Base-by-base conservation (phyloP, 1,140 invertebrate species). In the Macrosteles quadrilineatus region DNA sequence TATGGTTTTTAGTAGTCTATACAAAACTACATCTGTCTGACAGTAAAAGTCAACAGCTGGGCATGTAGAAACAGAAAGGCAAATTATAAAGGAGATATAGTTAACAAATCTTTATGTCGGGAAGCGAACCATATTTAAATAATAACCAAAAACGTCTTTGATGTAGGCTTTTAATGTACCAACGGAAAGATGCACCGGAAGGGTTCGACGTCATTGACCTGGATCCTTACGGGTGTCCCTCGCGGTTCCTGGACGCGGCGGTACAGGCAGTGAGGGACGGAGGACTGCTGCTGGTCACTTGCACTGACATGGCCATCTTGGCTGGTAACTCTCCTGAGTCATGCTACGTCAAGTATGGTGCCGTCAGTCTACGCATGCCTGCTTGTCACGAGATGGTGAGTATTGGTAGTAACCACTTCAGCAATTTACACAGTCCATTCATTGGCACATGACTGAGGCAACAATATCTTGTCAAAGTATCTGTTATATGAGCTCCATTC, bases 171-270 rank as follows among this genome's bases (percentile, higher is more conserved):
- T 74, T 95, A 0, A 96, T 97, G 93, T 92, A 97, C 75, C 82
- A 89, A 73, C 88, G 91, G 74, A 87, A 87, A 67, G 82, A 82
- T 67, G 76, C 77, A 11, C 78, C 83, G n/a, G 84, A 91, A 67
- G 84, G 87, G 40, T 98, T 97, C 81, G 87, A 97, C 79, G 94
- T 89, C 0, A 87, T 99, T 68, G 98, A 99, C 80, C 80, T 99
- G 36, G 98, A 99, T 83, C 98, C 98, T 0, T 99, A 99, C 79
- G 98, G 98, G 4, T 96, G 94, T 77, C 94, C 97, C 0, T 90
- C 94, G 1, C 88, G 87, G 59, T 99, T 99, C 82, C 83, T 99
- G 0, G 97, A 99, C 81, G 85, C 91, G 1, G 96, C 96, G 0
- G 90, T 99, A 0, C 91, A 94, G 78, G 87, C 88, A 73, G 82